Evolutionary conservation across 2,113 vertebrate genomes (phyloP), one percentile per base, ranked within the genome.

Genomic region (Ciconia stormi): DNA sequence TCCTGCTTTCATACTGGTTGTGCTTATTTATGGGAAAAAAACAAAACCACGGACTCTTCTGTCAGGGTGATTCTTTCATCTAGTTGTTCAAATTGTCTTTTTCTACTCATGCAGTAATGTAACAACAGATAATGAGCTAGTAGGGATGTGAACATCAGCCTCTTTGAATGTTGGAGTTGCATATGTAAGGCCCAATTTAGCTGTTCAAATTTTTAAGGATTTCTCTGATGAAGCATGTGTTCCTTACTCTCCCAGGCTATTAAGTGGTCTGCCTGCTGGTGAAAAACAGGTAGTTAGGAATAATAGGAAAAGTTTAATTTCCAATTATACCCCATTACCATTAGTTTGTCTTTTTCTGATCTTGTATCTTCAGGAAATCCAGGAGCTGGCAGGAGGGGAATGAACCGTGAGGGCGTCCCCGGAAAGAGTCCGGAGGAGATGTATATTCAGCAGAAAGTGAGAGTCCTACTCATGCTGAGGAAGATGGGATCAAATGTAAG

Each of bases 401-500:
- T 99, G 99, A 99, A 99, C 98, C 99, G 99, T 91, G 99, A 99
- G 98, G 99, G 99, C 50, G 98, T 99, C 97, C 98, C 99, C 97
- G 99, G 99, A 96, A 99, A 99, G 99, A 99, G 99, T 98, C 99
- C 99, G 98, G 99, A 99, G 98, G 99, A 99, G 98, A 99, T 99
- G 99, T 99, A 99, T 95, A 98, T 99, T 84, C 99, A 99, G 97
- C 99, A 99, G 99, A 99, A 99, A 98, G 99, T 99, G 96, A 99
- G 99, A 61, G 99, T 99, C 94, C 99, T 99, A 89, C 99, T 99
- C 97, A 99, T 99, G 99, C 99, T 99, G 86, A 99, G 99, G 98
- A 99, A 99, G 98, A 99, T 99, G 99, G 99, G 99, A 95, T 99
- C 99, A 90, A 99, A 99, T 56, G 99, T 99, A 98, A 99, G 99